Evolutionary conservation across 2,888 invertebrate genomes (phyloP), one percentile per base, ranked within the genome.

Genomic region (Drosophila falleni): DNA sequence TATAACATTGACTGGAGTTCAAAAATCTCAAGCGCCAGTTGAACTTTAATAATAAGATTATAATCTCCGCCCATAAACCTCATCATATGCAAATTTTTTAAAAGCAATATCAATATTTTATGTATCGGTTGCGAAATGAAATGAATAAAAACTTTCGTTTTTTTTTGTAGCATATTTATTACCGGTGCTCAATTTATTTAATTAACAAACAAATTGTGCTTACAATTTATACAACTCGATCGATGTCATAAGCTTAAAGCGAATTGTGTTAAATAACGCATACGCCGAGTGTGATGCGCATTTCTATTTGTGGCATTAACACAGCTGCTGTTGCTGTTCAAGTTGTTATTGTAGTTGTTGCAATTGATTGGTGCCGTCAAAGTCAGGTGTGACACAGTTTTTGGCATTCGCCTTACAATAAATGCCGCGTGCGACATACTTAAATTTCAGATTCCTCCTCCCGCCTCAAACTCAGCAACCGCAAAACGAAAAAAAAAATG

Each of bases 181-280:
- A 58, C 44, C 9, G 15, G 26, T 58, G 54, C 15, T 69, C 33
- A 56, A 67, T 80, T 76, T 67, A 67, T 80, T 80, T 83, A 87
- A 89, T 77, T 80, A 83, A 68, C 71, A 67, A 63, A 71, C 69
- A 71, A 85, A 70, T 68, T 85, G 69, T 72, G 61, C 41, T 35
- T 47, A 64, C 71, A 79, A 79, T 78, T 58, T 60, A 62, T 47
- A 67, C 63, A 68, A 73, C 54, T 44, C 73, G 59, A 73, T 71
- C 71, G 73, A 67, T 84, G 89, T 80, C 89, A 84, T 87, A 89
- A 84, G 73, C 61, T 19, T 5, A 11, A 23, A 19, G 29, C 51
- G 47, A 42, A 51, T 39, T 77, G 83, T 74, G 83, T 83, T 83
- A 80, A 84, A 84, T 89, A 87, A 84, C 81, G 85, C 55, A 84